Base-by-base conservation (phyloP, 2,113 vertebrate species). In the Anolis carolinensis region DNA sequence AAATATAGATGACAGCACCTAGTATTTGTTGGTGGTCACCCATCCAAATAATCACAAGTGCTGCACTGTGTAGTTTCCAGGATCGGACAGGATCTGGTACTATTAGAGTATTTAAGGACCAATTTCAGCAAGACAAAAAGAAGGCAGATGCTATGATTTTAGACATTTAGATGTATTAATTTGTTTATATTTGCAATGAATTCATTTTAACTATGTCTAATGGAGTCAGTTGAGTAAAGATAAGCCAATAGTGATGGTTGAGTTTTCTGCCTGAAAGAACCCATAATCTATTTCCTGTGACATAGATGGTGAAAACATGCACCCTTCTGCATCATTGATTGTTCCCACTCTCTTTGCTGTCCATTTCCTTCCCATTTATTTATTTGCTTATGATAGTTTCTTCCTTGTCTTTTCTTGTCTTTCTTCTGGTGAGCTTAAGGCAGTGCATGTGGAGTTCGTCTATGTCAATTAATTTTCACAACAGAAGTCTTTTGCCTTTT, bases 271-370 rank as follows among this genome's bases (percentile, higher is more conserved):
- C 32, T 9, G 27, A 81, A 76, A 63, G 23, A 50, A 36, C 18
- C 44, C n/a, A 74, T 55, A 80, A 81, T 36, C 55, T 80, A 18
- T 73, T 80, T 80, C 52, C 36, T 63, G 67, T 63, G 81, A 44
- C 50, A 20, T 5, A 81, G 39, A 13, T 5, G 8, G 5, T 27
- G 8, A 44, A 14, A 20, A 62, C 80, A n/a, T 36, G n/a, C 14
- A 36, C 32, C 59, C 70, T 86, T 68, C 44, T 39, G 16, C 39
- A 62, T 27, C 20, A 84, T 32, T 52, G 72, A 16, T 71, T 32
- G 23, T 13, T 39, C 9, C n/a, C n/a, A 23, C 11, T 11, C 36
- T 36, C 18, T 36, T 1, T 16, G 2, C 36, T 25, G 27, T 5
- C 2, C 30, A 55, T 59, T 23, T 34, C 50, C 14, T 75, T 30